Evolutionary conservation across 2,888 invertebrate genomes (phyloP).

Genomic region (Dilophus febrilis): DNA sequence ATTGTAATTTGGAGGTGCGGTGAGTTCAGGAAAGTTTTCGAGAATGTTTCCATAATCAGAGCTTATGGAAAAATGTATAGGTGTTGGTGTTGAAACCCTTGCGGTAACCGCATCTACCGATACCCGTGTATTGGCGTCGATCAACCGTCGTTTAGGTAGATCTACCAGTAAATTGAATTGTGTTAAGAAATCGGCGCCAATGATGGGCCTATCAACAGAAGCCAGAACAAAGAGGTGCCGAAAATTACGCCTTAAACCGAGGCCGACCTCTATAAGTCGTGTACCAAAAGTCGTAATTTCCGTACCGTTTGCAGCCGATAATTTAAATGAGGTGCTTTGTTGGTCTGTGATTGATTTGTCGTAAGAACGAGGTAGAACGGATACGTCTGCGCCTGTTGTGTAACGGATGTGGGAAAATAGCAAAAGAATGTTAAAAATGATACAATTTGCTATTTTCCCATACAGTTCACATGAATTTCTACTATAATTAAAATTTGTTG

Average conservation of each 20-base stretch:
- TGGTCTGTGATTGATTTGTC: not conserved
- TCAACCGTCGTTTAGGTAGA: not conserved
- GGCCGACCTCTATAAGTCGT: not conserved
- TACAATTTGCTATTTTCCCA: no score
- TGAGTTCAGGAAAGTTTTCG: not conserved
- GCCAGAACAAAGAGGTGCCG: not conserved
- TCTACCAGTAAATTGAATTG: not conserved
- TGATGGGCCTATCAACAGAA: not conserved
- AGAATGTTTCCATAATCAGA: not conserved
- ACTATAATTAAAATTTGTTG: no score
- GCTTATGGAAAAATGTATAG: not conserved
- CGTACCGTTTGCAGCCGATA: not conserved
- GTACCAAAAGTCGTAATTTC: not conserved
- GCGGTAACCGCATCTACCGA: not conserved
- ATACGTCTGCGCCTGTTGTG: not conserved
- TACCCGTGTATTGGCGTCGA: not conserved
- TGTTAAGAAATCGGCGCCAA: not conserved
- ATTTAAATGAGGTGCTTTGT: not conserved
- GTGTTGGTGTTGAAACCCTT: no score
- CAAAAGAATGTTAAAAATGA: no score
- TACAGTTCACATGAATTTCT: no score
- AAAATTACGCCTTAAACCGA: not conserved
- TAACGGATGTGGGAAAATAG: no score
- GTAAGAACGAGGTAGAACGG: not conserved
- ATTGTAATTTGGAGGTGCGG: not conserved